Evolutionary conservation across 2,797 vertebrate species (phyloP).

Genomic region (Pteronotus mesoamericanus): DNA sequence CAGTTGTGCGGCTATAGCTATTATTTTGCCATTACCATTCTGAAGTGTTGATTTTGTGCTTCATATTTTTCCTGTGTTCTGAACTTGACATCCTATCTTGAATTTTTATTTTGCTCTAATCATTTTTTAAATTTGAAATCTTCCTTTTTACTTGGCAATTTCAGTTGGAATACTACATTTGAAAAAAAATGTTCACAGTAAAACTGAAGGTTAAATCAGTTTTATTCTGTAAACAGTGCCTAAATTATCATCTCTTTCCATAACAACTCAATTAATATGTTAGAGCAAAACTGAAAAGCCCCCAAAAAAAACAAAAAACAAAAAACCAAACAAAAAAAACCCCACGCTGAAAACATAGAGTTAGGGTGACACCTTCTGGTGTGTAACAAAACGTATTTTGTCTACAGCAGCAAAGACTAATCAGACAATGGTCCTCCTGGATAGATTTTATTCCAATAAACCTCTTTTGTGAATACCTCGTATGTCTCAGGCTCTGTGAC

Average conservation of each 20-base stretch:
- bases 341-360: neutral
- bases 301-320: neutral
- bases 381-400: neutral
- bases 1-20: neutral
- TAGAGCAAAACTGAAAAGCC: conserved; percentile 28
- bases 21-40: neutral
- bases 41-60: neutral
- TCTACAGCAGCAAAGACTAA: neutral
- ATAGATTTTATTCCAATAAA: neutral
- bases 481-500: neutral
- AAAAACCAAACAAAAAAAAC: neutral
- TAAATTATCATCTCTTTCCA: conserved; percentile 54
- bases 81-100: neutral
- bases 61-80: conserved; percentile 37
- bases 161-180: conserved; percentile 28
- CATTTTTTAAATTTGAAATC: conserved; percentile 47
- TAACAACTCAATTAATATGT: conserved; percentile 64
- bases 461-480: neutral
- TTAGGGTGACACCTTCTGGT: conserved; percentile 78
- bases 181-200: conserved; percentile 57
- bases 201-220: conserved; percentile 23
- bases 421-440: neutral
- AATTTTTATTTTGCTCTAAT: conserved; percentile 52
- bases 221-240: conserved; percentile 61
- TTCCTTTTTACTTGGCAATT: conserved; percentile 6